Base-by-base conservation (phyloP, 2,888 invertebrate genomes). In the Branchellion lobata region DNA sequence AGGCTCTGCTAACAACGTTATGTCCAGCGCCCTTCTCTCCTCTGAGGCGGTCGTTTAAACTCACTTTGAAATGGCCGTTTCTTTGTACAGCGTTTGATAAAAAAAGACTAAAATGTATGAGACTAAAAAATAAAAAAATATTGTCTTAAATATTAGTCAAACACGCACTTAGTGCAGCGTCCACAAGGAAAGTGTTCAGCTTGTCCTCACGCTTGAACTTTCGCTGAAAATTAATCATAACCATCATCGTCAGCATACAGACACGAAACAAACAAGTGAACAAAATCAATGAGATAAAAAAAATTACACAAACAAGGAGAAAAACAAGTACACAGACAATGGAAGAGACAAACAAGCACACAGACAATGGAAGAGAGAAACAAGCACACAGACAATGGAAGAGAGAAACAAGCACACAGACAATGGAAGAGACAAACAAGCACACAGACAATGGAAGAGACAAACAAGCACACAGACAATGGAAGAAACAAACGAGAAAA, bases 121-220 rank as follows among this genome's bases (percentile, higher is more conserved):
- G n/a, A n/a, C n/a, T n/a, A n/a, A n/a, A n/a, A n/a, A n/a, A n/a
- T n/a, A n/a, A n/a, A n/a, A n/a, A n/a, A n/a, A n/a, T n/a, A n/a
- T n/a, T n/a, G n/a, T n/a, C n/a, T n/a, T n/a, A n/a, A n/a, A n/a
- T n/a, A n/a, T n/a, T n/a, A n/a, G n/a, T n/a, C n/a, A n/a, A n/a
- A 77, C 78, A 85, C 86, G 85, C 84, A 87, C 87, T 83, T 34
- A 88, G 82, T n/a, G 86, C 87, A 81, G 84, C 91, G 86, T 85
- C 91, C 90, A 89, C 83, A 72, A 87, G 83, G 0, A 81, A 76
- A 51, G 84, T 83, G 81, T 88, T 87, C 0, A 82, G 72, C 81
- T 84, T 85, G 85, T 96, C 96, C 87, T 97, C 97, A 84, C 93
- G 93, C 86, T 95, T 95, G 86, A 94, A 97, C 88, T 97, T 97